A percentile compares a stretch with the other conserved stretches of the same genome.
phyloP scores from a whole-genome alignment of 2,113 vertebrate genomes.

The Tenrec ecaudatus region DNA sequence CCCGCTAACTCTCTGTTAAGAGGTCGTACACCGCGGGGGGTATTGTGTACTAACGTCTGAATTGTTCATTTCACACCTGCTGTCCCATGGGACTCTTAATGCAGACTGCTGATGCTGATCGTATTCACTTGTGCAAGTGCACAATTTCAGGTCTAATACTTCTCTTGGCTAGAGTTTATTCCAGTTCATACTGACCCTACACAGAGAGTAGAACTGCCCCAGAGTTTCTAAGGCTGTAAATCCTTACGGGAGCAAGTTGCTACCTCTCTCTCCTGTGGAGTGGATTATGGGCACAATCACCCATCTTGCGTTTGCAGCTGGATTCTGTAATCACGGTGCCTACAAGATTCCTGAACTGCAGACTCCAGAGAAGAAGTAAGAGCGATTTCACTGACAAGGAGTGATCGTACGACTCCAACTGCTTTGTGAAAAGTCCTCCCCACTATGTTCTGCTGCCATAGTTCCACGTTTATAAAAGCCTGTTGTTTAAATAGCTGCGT shows the following conservation, averaged over 20 bases:
- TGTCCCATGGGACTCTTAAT: not conserved
- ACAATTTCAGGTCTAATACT: not conserved
- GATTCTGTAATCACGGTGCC: no score
- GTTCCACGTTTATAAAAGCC: not conserved
- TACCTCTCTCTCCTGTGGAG: no score
- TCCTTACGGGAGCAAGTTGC: no score
- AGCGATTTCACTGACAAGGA: not conserved
- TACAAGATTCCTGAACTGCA: not conserved
- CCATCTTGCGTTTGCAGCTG: no score
- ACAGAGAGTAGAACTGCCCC: no score
- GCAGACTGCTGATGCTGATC: not conserved
- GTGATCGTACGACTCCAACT: not conserved
- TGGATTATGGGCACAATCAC: no score
- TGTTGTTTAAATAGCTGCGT: not conserved
- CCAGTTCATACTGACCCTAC: no score
- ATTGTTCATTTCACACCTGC: not conserved
- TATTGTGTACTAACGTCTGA: no score
- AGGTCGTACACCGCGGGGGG: not conserved
- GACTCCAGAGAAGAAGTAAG: rapidly evolving
- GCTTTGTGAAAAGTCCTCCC: no score
- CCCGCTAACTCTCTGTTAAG: rapidly evolving
- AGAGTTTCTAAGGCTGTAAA: no score
- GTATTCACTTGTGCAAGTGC: not conserved
- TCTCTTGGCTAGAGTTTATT: no score
- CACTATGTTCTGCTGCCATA: not conserved